Percentiles rank a stretch among this genome's conserved stretches.
Evolutionary conservation across 2,888 invertebrate species (phyloP).

Genomic region (Dyspetes luteomarginatus): DNA sequence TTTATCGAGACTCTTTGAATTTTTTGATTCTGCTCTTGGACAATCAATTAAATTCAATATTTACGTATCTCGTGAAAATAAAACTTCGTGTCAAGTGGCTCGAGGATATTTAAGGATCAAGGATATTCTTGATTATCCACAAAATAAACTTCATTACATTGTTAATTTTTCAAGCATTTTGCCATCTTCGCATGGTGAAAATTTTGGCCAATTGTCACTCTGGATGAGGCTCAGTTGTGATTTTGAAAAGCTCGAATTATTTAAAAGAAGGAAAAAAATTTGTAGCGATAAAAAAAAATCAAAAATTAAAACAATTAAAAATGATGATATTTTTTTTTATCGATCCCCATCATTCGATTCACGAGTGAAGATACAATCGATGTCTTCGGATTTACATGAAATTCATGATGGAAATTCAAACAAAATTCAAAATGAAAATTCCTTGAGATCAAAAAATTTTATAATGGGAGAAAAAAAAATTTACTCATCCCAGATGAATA

Average conservation of each 20-base stretch:
- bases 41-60: slow-evolving; percentile 73
- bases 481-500: neutral
- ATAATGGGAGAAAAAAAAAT: neutral
- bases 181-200: slow-evolving; percentile 62
- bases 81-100: slow-evolving; percentile 67
- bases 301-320: slow-evolving; percentile 11
- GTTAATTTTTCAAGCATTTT: slow-evolving; percentile 71
- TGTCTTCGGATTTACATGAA: neutral
- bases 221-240: slow-evolving; percentile 78
- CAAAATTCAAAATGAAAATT: neutral
- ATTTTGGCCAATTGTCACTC: slow-evolving; percentile 76
- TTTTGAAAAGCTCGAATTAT: slow-evolving; percentile 70
- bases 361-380: neutral
- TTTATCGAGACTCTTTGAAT: slow-evolving; percentile 72
- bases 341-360: neutral
- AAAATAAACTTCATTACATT: slow-evolving; percentile 77
- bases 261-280: slow-evolving; percentile 67
- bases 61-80: slow-evolving; percentile 67
- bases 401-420: neutral
- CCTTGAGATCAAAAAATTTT: neutral
- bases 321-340: neutral
- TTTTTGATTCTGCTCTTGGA: slow-evolving; percentile 71
- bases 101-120: slow-evolving; percentile 73
- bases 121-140: slow-evolving; percentile 77
- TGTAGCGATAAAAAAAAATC: neutral